These are phyloP conservation scores for Hormaphis cornu DNA, from an alignment of 1,140 invertebrate species.

Conservation along the genomic window DNA sequence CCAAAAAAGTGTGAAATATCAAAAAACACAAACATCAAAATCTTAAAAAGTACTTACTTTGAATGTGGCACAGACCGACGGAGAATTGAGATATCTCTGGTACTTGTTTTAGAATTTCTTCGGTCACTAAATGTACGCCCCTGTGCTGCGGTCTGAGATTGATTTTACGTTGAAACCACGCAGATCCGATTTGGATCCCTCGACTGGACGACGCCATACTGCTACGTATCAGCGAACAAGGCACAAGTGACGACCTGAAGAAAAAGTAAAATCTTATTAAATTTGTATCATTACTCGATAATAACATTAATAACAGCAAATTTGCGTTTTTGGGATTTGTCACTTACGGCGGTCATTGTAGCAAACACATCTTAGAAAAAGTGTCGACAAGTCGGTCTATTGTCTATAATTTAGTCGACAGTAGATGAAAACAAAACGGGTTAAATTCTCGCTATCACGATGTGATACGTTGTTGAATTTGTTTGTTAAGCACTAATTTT, in stretches of 20 bases:
- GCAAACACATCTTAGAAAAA: background rate
- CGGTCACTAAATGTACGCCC: constrained; percentile 88
- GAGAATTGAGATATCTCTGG: constrained; percentile 86
- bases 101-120: constrained; percentile 86
- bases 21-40: too few species aligned
- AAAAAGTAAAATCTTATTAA: background rate
- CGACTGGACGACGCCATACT: constrained; percentile 76
- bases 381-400: background rate
- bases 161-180: constrained; percentile 94
- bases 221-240: constrained; percentile 36
- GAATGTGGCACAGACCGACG: constrained; percentile 87
- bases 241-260: background rate
- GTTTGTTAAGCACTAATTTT: background rate
- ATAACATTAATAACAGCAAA: background rate
- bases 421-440: background rate
- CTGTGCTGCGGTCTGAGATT: constrained; percentile 87
- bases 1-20: too few species aligned
- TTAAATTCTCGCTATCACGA: background rate
- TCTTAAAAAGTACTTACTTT: constrained; percentile 62
- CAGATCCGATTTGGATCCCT: constrained; percentile 83
- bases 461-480: background rate
- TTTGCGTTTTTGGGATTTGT: background rate
- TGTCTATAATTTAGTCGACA: too few species aligned
- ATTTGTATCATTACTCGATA: background rate
- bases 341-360: background rate